These are phyloP conservation scores for Fabriciana adippe DNA, from an alignment of 2,888 invertebrate species.

Conservation along the genomic window DNA sequence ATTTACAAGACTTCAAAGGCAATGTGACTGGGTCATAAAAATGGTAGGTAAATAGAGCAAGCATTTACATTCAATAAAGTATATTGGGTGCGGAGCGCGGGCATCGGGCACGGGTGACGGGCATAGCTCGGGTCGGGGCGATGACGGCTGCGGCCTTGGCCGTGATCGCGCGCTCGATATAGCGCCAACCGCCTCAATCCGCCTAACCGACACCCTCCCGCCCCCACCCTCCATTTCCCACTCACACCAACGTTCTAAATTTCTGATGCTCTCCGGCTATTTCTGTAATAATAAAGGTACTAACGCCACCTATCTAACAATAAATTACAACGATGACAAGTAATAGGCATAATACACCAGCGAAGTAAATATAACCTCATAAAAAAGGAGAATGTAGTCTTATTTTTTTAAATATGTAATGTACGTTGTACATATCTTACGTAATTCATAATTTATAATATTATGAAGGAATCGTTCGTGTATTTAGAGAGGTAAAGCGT, in stretches of 20 bases:
- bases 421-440: too few species aligned
- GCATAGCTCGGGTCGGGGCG: slow-evolving; percentile 54
- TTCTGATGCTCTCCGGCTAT: slow-evolving; percentile 56
- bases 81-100: slow-evolving; percentile 27
- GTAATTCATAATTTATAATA: background rate
- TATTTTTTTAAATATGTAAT: too few species aligned
- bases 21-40: slow-evolving; percentile 9
- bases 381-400: too few species aligned
- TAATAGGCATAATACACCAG: background rate
- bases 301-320: slow-evolving; percentile 41
- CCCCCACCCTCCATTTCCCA: slow-evolving; percentile 41
- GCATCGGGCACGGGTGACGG: slow-evolving; percentile 35
- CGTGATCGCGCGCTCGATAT: slow-evolving; percentile 81
- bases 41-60: slow-evolving; percentile 22
- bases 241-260: slow-evolving; percentile 54
- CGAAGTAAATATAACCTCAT: background rate
- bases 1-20: slow-evolving; percentile 2
- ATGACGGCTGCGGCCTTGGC: slow-evolving; percentile 74
- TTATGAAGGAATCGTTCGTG: slow-evolving; percentile 8
- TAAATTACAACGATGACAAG: slow-evolving; percentile 35
- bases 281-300: slow-evolving; percentile 48
- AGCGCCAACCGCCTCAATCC: slow-evolving; percentile 58
- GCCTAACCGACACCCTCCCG: slow-evolving; percentile 46
- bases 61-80: slow-evolving; percentile 32
- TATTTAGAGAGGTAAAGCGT: slow-evolving; percentile 12